Evolutionary conservation across 53 echinoderm and acorn worm genomes (phyloP), one percentile per base, ranked within the genome.

Genomic region (Crossaster papposus): DNA sequence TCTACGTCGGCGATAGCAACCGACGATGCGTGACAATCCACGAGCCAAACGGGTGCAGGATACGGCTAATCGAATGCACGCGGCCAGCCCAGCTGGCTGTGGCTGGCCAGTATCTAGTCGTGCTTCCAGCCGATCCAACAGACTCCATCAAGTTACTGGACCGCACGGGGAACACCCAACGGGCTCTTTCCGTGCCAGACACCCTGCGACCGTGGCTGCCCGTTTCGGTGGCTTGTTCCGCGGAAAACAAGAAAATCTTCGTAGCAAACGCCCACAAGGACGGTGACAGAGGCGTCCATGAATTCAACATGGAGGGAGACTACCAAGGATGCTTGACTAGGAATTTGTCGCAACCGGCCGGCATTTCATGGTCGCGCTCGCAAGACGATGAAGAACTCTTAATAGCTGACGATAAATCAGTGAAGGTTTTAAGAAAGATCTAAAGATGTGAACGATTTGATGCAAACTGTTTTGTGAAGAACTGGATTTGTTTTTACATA

Each of bases 101-200:
- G 37, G 30, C n/a, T 37, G 65, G 30, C 37, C n/a, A 68, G n/a
- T 68, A 29, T 44, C n/a, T 83, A 31, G 36, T 83, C 22, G 83
- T 83, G 65, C 65, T 83, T 22, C 83, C 83, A 18, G 83, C 68
- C 0, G 83, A 83, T 29, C 83, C 83, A 24, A 68, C 68, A 68
- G 83, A 83, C 29, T 68, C 83, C 83, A 83, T 65, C 83, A 83
- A 83, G 68, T 29, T 83, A 26, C 38, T 83, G 65, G 83, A 83
- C 83, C 83, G 26, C 51, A 4, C 14, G 8, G 83, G 83, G 2
- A 68, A 1, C 68, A 65, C 83, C 13, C 65, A 44, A 50, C 68
- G 70, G 3, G 65, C 68, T 68, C 83, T 83, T 10, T 0, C 38
- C 70, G 30, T 83, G 30, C 83, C 83, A 29, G 38, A 36, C 4